Conservation (phyloP, 30 jellyfish, hydroid and myxozoan species). For the Rhopilema esculentum region DNA sequence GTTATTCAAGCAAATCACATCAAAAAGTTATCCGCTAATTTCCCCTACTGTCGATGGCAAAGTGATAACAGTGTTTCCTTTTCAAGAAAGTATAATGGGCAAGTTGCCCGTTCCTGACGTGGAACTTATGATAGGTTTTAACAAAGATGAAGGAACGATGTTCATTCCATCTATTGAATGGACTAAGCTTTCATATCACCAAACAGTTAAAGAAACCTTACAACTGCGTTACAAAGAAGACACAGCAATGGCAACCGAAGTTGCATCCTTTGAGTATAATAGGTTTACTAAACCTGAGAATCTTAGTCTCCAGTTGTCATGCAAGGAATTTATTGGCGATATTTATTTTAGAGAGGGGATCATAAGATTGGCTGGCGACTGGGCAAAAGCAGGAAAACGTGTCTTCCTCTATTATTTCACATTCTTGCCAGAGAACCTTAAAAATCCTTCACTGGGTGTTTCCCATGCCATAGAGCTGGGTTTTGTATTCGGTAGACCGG, state of each 20-base stretch:
- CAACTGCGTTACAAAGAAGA: neutral
- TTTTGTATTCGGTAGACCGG: conserved; percentile 32
- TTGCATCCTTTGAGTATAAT: conserved; percentile 9
- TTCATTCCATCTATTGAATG: conserved; percentile 15
- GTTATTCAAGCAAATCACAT: neutral
- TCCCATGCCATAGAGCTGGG: conserved; percentile 33
- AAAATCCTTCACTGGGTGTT: conserved; percentile 19
- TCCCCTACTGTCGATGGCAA: conserved; percentile 21
- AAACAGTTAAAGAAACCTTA: neutral
- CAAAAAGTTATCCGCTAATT: neutral
- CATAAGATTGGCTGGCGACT: conserved; percentile 20
- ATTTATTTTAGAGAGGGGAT: neutral
- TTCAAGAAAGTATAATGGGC: neutral
- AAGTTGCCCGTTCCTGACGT: conserved; percentile 17
- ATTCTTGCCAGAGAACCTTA: conserved; percentile 24
- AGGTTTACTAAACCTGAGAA: neutral
- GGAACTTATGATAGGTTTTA: conserved; percentile 35
- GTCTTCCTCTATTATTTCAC: conserved; percentile 33
- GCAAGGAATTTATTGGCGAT: conserved; percentile 13
- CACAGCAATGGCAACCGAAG: neutral
- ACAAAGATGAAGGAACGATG: conserved; percentile 39
- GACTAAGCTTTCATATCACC: neutral
- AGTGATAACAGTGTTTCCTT: conserved; percentile 13
- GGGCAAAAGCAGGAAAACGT: conserved; percentile 1
- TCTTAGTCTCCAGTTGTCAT: neutral